phyloP scores from a whole-genome alignment of 2,113 vertebrate genomes.

The Coturnix japonica region DNA sequence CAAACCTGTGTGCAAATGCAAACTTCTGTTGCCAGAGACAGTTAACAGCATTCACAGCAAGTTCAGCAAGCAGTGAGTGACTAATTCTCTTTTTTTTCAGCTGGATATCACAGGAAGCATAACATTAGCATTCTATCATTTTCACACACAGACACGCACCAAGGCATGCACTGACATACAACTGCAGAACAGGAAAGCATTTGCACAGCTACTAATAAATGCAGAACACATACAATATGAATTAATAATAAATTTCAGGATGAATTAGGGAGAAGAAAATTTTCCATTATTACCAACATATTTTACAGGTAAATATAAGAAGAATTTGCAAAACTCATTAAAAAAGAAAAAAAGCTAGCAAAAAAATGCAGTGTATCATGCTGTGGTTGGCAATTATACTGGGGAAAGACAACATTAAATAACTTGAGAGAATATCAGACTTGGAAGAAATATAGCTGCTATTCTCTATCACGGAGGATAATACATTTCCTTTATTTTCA shows the following conservation, averaged over 20 bases:
- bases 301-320: not conserved
- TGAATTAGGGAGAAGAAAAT: not conserved
- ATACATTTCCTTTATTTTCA: not conserved
- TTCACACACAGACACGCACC: not conserved
- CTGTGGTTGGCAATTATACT: not conserved
- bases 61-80: not conserved
- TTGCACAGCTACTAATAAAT: not conserved
- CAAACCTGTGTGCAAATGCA: not conserved
- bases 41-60: not conserved
- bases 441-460: not conserved
- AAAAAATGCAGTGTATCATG: not conserved
- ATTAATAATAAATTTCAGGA: not conserved
- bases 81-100: not conserved
- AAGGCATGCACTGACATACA: not conserved
- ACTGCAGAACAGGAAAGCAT: not conserved
- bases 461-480: not conserved
- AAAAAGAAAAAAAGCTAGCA: not conserved
- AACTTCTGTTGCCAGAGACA: not conserved
- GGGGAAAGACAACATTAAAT: not conserved
- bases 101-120: not conserved
- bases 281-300: not conserved
- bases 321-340: not conserved
- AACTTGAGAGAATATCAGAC: not conserved
- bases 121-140: not conserved
- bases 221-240: not conserved